These are phyloP conservation scores for Tapirus terrestris DNA, from an alignment of 2,113 vertebrate genomes.

Conservation along the genomic window DNA sequence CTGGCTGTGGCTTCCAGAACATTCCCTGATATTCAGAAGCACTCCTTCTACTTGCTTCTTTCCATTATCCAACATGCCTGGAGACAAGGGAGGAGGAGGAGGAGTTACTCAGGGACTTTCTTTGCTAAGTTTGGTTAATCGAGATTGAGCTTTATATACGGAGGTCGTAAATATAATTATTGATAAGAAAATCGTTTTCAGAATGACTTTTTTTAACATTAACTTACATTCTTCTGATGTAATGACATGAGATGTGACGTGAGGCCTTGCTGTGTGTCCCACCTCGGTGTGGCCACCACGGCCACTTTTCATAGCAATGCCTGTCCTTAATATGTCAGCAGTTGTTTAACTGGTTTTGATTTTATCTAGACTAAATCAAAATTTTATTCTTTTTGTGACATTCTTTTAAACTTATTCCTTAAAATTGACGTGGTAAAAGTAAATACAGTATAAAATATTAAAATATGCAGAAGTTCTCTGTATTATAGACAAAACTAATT, in stretches of 20 bases:
- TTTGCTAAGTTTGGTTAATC: rapidly evolving
- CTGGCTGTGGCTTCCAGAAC: background rate
- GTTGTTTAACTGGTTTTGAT: background rate
- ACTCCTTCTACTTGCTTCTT: too few relatives aligned
- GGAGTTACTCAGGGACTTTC: background rate
- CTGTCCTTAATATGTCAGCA: rapidly evolving
- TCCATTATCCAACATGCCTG: rapidly evolving
- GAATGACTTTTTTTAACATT: background rate
- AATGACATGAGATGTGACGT: rapidly evolving
- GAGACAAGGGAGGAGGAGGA: background rate
- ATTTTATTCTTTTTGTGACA: background rate
- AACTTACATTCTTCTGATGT: background rate
- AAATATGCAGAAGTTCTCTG: background rate
- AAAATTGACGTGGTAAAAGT: background rate
- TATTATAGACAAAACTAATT: background rate
- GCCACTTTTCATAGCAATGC: rapidly evolving
- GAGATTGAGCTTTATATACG: background rate
- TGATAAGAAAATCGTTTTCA: background rate
- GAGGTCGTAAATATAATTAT: too few relatives aligned
- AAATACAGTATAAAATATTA: background rate
- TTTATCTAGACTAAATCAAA: too few relatives aligned
- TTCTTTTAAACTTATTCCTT: background rate
- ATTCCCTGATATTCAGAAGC: background rate
- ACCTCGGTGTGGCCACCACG: rapidly evolving
- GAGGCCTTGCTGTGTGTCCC: rapidly evolving